Conservation (phyloP, 2,113 vertebrate species). For the Paramisgurnus dabryanus region DNA sequence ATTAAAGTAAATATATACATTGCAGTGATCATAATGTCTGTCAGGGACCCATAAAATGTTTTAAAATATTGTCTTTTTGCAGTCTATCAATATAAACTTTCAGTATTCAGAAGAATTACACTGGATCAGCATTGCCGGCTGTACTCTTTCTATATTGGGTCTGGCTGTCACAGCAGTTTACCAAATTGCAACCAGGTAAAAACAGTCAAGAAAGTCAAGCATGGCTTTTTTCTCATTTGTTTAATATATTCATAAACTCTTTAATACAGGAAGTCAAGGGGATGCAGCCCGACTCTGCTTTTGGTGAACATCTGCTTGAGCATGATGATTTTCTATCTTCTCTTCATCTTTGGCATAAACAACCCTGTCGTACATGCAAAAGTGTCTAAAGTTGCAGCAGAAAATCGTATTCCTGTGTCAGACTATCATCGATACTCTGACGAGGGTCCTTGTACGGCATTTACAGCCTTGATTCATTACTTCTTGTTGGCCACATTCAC, state of each 20-base stretch:
- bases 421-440: background rate
- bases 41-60: background rate
- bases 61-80: background rate
- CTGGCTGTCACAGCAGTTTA: slow-evolving; percentile 60
- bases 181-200: slow-evolving; percentile 59
- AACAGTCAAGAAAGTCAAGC: background rate
- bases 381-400: accelerated
- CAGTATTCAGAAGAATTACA: slow-evolving; percentile 53
- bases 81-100: slow-evolving; percentile 41
- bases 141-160: slow-evolving; percentile 59
- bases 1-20: too few relatives aligned
- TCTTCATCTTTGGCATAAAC: slow-evolving; percentile 73
- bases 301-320: slow-evolving; percentile 70
- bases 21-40: too few relatives aligned
- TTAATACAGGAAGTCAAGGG: slow-evolving; percentile 60
- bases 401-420: slow-evolving; percentile 18
- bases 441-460: slow-evolving; percentile 38
- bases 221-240: too few relatives aligned
- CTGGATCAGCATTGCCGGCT: slow-evolving; percentile 57
- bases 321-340: slow-evolving; percentile 75
- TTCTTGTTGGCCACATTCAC: slow-evolving; percentile 72
- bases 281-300: slow-evolving; percentile 61
- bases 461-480: slow-evolving; percentile 69
- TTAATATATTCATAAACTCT: background rate
- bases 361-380: slow-evolving; percentile 49